phyloP scores from a whole-genome alignment of 2,113 vertebrate species.

The Rhombomys opimus region DNA sequence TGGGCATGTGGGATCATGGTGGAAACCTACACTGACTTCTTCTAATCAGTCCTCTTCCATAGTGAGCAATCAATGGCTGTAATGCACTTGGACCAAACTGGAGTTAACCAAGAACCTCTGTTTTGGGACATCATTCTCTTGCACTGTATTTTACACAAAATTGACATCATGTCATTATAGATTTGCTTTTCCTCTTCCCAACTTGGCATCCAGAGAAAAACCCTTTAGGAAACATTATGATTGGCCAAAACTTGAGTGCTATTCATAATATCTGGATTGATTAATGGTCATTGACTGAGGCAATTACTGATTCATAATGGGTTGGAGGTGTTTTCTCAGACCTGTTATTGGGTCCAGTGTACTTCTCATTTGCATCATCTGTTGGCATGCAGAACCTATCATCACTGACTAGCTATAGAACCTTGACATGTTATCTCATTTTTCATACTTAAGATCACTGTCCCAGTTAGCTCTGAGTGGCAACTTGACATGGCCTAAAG shows the following conservation, averaged over 20 bases:
- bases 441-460: background rate
- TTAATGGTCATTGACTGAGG: background rate
- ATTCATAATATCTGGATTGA: background rate
- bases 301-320: background rate
- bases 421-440: background rate
- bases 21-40: background rate
- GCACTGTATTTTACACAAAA: background rate
- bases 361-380: background rate
- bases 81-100: background rate
- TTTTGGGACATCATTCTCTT: background rate
- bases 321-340: background rate
- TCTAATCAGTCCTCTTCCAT: background rate
- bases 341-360: background rate
- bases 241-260: background rate
- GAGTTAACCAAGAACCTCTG: background rate
- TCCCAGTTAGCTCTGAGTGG: background rate
- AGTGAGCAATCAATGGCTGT: background rate
- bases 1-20: too few species aligned
- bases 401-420: background rate
- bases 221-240: background rate
- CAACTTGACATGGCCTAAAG: background rate
- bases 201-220: background rate
- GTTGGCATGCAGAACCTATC: background rate
- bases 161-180: background rate
- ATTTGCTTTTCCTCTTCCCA: background rate